phyloP scores from a whole-genome alignment of 1,140 invertebrate genomes.

The Vanessa tameamea region DNA sequence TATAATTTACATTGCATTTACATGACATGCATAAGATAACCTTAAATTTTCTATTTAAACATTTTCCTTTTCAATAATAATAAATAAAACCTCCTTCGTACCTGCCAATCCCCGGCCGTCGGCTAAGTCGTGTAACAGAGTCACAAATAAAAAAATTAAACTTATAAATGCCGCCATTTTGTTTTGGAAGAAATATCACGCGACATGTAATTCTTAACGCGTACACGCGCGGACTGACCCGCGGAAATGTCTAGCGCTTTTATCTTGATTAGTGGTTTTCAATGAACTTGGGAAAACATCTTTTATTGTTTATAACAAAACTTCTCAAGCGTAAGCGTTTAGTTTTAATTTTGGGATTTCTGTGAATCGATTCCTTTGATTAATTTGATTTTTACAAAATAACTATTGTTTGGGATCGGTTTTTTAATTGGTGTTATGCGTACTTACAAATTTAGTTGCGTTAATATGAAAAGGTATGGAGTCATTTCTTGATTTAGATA shows the following conservation, averaged over 20 bases:
- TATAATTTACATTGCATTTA: no score
- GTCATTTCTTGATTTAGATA: no score
- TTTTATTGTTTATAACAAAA: background rate
- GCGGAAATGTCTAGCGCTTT: background rate
- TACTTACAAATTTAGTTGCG: no score
- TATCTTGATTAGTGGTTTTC: background rate
- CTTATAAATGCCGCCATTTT: conserved; percentile 5
- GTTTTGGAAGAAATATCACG: background rate
- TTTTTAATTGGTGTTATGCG: no score
- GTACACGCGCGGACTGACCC: background rate
- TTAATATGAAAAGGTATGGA: no score
- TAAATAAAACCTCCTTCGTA: background rate
- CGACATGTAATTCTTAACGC: background rate
- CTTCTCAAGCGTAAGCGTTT: no score
- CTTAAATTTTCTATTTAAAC: no score
- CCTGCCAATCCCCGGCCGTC: background rate
- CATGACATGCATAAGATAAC: no score
- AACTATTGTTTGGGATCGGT: no score
- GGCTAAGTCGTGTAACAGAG: background rate
- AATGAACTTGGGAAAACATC: background rate
- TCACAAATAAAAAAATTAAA: conserved; percentile 11
- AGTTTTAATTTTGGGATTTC: no score
- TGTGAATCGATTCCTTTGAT: no score
- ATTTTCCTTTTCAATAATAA: background rate
- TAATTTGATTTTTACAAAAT: no score